Percentiles rank a stretch among this genome's conserved stretches.
phyloP scores from a whole-genome alignment of 1,140 invertebrate species.

The Yoshiicerus persimilis region DNA sequence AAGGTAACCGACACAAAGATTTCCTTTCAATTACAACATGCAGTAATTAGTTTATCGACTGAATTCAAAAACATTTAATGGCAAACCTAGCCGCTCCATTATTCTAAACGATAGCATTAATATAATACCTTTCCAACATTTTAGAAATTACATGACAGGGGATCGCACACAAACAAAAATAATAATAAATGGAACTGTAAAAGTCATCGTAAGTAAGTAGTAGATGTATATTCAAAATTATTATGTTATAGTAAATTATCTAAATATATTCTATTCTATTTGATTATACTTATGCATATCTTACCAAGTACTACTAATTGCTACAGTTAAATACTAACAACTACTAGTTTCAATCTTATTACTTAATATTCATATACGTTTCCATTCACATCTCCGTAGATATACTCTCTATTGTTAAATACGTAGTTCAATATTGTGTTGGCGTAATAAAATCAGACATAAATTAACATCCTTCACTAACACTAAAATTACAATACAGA shows the following conservation, averaged over 20 bases:
- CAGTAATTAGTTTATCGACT: background rate
- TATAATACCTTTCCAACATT: background rate
- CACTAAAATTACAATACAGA: background rate
- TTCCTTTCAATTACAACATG: too few relatives aligned
- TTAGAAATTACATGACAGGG: background rate
- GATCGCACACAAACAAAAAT: background rate
- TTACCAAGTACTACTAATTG: too few relatives aligned
- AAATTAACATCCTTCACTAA: background rate
- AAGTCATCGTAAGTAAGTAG: background rate
- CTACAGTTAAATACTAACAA: background rate
- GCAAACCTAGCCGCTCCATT: background rate
- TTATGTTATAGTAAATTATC: background rate
- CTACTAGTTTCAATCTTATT: background rate
- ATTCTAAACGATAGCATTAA: too few relatives aligned
- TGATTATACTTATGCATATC: too few relatives aligned
- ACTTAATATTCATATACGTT: background rate
- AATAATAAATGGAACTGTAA: background rate
- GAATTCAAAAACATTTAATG: background rate
- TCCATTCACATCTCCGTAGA: background rate
- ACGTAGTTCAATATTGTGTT: background rate
- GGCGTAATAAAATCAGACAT: background rate
- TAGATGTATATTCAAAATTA: background rate
- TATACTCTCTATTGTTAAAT: background rate
- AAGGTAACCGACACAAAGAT: too few relatives aligned
- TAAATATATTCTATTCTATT: too few relatives aligned